These are phyloP conservation scores for Tromatobia lineatoria DNA, from an alignment of 2,888 invertebrate species.

Conservation along the genomic window DNA sequence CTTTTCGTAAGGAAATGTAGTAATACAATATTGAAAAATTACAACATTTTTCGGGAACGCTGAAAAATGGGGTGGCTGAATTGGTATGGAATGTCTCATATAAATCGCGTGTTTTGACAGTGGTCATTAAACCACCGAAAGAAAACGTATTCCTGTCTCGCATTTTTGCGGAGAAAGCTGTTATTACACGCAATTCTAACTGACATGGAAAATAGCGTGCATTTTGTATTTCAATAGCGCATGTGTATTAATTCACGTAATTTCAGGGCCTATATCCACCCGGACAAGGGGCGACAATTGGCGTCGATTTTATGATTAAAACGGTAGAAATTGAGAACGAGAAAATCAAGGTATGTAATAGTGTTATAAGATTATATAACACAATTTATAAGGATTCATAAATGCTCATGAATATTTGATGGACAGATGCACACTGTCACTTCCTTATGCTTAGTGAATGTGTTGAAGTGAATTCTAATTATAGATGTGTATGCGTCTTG, in stretches of 20 bases:
- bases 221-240: not conserved
- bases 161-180: not conserved
- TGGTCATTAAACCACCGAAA: not conserved
- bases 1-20: no score
- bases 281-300: slow-evolving; percentile 99
- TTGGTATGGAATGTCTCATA: not conserved
- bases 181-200: not conserved
- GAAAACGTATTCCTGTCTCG: not conserved
- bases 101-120: slow-evolving; percentile 5
- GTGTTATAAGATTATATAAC: not conserved
- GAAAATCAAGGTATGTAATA: slow-evolving; percentile 92
- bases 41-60: no score
- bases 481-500: not conserved
- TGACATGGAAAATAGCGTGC: not conserved
- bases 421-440: not conserved
- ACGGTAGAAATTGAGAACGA: slow-evolving; percentile 98
- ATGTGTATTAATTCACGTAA: not conserved
- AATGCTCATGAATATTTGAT: slow-evolving; percentile 33
- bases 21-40: no score
- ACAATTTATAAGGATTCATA: not conserved
- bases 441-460: not conserved
- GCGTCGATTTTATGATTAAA: slow-evolving; percentile 99
- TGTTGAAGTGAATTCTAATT: not conserved
- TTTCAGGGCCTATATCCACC: slow-evolving; percentile 96
- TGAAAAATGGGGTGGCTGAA: no score